Percentiles rank a stretch among this genome's conserved stretches.
Evolutionary conservation across 2,113 vertebrate species (phyloP).

Genomic region (Galemys pyrenaicus): DNA sequence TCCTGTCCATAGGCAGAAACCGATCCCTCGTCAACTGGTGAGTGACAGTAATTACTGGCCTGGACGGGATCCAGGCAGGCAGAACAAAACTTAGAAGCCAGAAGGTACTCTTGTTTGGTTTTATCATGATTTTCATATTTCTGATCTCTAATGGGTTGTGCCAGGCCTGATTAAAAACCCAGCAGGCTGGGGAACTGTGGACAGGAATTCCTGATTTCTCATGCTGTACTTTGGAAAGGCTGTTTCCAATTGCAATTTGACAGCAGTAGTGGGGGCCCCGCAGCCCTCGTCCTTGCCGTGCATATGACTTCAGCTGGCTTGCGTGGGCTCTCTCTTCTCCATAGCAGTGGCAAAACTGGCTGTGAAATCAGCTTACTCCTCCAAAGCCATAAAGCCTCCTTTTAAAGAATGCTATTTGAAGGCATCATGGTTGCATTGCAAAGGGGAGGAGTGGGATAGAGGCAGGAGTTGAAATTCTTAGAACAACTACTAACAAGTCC

Average conservation of each 20-base stretch:
- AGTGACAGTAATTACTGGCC: slow-evolving; percentile 19
- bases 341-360: slow-evolving; percentile 85
- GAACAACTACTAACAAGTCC: neutral
- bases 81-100: neutral
- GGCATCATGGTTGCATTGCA: neutral
- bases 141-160: neutral
- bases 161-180: slow-evolving; percentile 9
- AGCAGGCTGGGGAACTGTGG: neutral
- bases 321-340: slow-evolving; percentile 78
- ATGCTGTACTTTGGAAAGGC: slow-evolving; percentile 64
- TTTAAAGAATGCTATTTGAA: slow-evolving; percentile 76
- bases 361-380: slow-evolving; percentile 79
- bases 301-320: slow-evolving; percentile 82
- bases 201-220: slow-evolving; percentile 68
- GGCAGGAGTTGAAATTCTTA: neutral
- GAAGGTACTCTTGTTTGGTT: neutral
- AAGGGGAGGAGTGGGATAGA: neutral
- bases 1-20: neutral
- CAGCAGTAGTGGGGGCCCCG: slow-evolving; percentile 70
- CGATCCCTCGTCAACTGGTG: neutral
- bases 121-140: slow-evolving; percentile 11
- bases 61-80: neutral
- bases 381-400: slow-evolving; percentile 76
- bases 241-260: slow-evolving; percentile 77
- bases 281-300: slow-evolving; percentile 55